Evolutionary conservation across 2,888 invertebrate genomes (phyloP).

Genomic region (Polymixis flavicincta): DNA sequence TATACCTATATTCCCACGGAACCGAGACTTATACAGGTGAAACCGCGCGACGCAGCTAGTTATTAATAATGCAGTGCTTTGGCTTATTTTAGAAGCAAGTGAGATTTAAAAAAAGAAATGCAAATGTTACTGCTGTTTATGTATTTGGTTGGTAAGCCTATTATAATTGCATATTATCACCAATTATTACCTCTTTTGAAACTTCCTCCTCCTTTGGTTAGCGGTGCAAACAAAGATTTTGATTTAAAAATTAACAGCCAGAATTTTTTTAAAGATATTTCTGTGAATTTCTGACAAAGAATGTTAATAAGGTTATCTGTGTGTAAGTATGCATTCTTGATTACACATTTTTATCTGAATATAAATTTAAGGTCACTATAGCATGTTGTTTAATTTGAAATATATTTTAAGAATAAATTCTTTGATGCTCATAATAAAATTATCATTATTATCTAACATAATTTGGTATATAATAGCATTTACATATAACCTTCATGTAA

Average conservation of each 20-base stretch:
- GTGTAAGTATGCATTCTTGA: not conserved
- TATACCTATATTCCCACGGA: no score
- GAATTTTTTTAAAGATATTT: not conserved
- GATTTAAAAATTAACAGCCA: not conserved
- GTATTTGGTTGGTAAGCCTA: not conserved
- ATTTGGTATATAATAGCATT: not conserved
- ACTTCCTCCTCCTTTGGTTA: conserved; percentile 78
- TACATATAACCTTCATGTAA: not conserved
- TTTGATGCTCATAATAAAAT: not conserved
- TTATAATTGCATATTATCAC: not conserved
- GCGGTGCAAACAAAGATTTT: conserved; percentile 61
- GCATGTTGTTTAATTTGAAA: not conserved
- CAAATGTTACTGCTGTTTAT: not conserved
- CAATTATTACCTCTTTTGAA: conserved; percentile 83
- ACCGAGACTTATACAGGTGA: no score
- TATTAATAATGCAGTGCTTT: no score
- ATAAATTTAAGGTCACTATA: not conserved
- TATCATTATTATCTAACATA: not conserved
- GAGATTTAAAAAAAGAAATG: no score
- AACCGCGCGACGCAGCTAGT: no score
- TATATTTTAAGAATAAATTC: not conserved
- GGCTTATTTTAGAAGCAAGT: no score
- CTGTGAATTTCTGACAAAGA: not conserved
- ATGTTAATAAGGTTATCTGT: not conserved
- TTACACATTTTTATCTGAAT: conserved; percentile 6